phyloP scores from a whole-genome alignment of 2,888 invertebrate species.

The Hypsopygia costalis region DNA sequence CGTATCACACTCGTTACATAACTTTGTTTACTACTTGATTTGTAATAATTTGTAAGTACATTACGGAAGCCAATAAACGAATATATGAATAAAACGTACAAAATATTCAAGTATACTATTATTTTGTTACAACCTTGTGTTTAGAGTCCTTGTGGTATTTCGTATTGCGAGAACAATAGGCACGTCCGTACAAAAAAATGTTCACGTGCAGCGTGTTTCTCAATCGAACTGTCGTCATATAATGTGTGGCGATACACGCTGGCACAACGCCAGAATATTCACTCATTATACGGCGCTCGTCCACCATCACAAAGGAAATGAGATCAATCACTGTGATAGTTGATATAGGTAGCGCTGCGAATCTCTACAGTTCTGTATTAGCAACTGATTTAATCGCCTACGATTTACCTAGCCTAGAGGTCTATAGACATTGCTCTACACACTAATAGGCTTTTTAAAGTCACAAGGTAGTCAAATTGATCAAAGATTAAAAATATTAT shows the following conservation, averaged over 20 bases:
- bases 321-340: slow-evolving; percentile 48
- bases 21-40: no score
- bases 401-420: no score
- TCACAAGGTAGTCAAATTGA: no score
- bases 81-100: no score
- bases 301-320: slow-evolving; percentile 53
- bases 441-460: no score
- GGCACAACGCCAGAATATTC: slow-evolving; percentile 62
- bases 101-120: neutral
- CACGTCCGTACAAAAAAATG: slow-evolving; percentile 17
- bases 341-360: neutral
- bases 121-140: neutral
- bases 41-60: no score
- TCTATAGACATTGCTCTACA: no score
- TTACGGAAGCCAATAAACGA: no score
- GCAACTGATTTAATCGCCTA: no score
- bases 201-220: slow-evolving; percentile 34
- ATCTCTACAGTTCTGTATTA: no score
- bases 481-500: no score
- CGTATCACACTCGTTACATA: no score
- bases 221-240: slow-evolving; percentile 44
- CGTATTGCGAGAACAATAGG: slow-evolving; percentile 1
- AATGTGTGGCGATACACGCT: slow-evolving; percentile 46
- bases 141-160: neutral
- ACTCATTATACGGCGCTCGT: slow-evolving; percentile 48